These are phyloP conservation scores for Tethea ocularis DNA, from an alignment of 2,888 invertebrate species.

Conservation along the genomic window DNA sequence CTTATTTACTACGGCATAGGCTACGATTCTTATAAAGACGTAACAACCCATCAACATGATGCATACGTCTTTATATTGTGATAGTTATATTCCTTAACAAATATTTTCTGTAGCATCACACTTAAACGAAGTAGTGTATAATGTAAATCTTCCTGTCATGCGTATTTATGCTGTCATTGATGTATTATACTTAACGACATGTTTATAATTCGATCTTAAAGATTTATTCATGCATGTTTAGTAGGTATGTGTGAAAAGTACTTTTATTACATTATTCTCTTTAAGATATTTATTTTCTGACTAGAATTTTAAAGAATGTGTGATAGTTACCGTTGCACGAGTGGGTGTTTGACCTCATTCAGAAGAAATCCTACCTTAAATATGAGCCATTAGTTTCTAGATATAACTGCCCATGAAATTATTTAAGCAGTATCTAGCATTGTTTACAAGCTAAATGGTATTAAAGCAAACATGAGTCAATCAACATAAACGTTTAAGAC, in stretches of 20 bases:
- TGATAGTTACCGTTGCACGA: constrained; percentile 43
- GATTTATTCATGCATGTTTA: not conserved
- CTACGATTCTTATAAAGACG: not conserved
- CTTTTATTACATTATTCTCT: constrained; percentile 1
- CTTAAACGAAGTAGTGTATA: constrained; percentile 23
- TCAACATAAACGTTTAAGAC: constrained; percentile 50
- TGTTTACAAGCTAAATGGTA: constrained; percentile 18
- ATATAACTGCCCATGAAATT: constrained; percentile 45
- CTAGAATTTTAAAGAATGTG: constrained; percentile 20
- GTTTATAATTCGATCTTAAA: constrained; percentile 8
- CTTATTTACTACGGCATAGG: constrained; percentile 3
- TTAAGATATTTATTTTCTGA: constrained; percentile 46
- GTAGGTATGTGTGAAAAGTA: no score
- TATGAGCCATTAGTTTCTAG: constrained; percentile 60
- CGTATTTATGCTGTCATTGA: constrained; percentile 21
- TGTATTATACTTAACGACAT: constrained; percentile 24
- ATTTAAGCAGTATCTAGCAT: constrained; percentile 28
- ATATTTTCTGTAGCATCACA: not conserved
- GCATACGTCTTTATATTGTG: constrained; percentile 10
- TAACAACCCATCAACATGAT: not conserved
- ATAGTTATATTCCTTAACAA: not conserved
- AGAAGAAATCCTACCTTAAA: constrained; percentile 56
- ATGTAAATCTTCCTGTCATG: constrained; percentile 31
- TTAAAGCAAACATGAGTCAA: constrained; percentile 44
- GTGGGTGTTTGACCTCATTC: constrained; percentile 65